Conservation (phyloP, 1,140 invertebrate genomes). For the Scaptomyza hsui region DNA sequence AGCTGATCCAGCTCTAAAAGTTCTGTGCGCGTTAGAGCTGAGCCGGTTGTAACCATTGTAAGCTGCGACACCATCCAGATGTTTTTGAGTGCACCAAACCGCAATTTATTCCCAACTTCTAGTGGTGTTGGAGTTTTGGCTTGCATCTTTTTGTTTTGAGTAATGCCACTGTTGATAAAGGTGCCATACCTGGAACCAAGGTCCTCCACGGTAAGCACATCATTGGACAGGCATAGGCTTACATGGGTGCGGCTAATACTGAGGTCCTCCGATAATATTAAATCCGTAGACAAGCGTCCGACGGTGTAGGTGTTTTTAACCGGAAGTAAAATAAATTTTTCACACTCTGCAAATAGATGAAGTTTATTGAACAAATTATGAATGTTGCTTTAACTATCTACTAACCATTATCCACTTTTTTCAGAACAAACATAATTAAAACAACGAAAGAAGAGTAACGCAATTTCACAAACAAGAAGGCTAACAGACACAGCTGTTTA, state of each 20-base stretch:
- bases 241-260: constrained; percentile 86
- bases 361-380: background rate
- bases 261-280: constrained; percentile 85
- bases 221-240: constrained; percentile 77
- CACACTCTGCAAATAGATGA: constrained; percentile 34
- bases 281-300: constrained; percentile 72
- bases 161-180: constrained; percentile 83
- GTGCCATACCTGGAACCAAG: constrained; percentile 86
- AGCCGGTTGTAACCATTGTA: constrained; percentile 84
- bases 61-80: constrained; percentile 84
- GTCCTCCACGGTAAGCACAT: constrained; percentile 76
- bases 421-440: constrained; percentile 59
- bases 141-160: constrained; percentile 38
- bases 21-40: constrained; percentile 84
- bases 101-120: constrained; percentile 84
- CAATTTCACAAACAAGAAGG: constrained; percentile 38
- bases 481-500: background rate
- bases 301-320: constrained; percentile 57
- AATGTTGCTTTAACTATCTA: background rate
- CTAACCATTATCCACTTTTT: constrained; percentile 44
- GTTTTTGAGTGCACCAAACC: constrained; percentile 85
- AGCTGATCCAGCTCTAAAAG: constrained; percentile 76
- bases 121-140: constrained; percentile 53
- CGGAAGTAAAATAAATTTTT: constrained; percentile 62
- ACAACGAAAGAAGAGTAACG: constrained; percentile 36